Evolutionary conservation across 1,140 invertebrate genomes (phyloP).

Genomic region (Heterodera schachtii): DNA sequence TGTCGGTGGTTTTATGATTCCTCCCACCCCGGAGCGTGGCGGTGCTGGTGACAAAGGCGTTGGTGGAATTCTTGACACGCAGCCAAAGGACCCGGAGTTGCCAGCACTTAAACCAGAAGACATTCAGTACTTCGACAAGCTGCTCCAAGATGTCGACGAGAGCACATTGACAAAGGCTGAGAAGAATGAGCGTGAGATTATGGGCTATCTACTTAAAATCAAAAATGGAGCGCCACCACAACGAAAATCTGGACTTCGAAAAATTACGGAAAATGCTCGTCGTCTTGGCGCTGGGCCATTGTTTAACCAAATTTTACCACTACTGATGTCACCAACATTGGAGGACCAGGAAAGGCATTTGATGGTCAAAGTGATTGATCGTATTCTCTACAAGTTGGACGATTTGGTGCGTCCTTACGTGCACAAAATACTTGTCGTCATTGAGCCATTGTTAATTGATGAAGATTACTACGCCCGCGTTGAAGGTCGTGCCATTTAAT

Average conservation of each 20-base stretch:
- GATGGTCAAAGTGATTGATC: slow-evolving; percentile 98
- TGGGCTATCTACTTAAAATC: slow-evolving; percentile 96
- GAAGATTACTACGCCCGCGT: slow-evolving; percentile 99
- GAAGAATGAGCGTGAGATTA: slow-evolving; percentile 96
- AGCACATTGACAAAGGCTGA: slow-evolving; percentile 91
- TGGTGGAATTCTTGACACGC: slow-evolving; percentile 84
- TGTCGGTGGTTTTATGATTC: slow-evolving; percentile 94
- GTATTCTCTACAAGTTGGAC: slow-evolving; percentile 97
- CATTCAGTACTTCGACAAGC: slow-evolving; percentile 98
- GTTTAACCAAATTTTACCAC: slow-evolving; percentile 96
- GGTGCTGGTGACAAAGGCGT: slow-evolving; percentile 57
- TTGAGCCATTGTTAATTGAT: slow-evolving; percentile 96
- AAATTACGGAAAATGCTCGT: slow-evolving; percentile 97
- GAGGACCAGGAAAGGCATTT: slow-evolving; percentile 99
- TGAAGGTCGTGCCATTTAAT: slow-evolving; percentile 70
- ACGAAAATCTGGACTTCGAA: slow-evolving; percentile 85
- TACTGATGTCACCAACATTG: slow-evolving; percentile 97
- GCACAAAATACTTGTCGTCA: slow-evolving; percentile 96
- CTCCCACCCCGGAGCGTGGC: slow-evolving; percentile 71
- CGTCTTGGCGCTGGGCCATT: slow-evolving; percentile 97
- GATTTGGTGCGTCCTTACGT: slow-evolving; percentile 98
- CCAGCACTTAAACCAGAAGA: slow-evolving; percentile 99
- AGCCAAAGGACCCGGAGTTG: slow-evolving; percentile 89
- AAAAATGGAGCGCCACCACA: slow-evolving; percentile 99
- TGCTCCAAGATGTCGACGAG: slow-evolving; percentile 95